phyloP scores from a whole-genome alignment of 2,113 vertebrate genomes.

The Cyanistes caeruleus region DNA sequence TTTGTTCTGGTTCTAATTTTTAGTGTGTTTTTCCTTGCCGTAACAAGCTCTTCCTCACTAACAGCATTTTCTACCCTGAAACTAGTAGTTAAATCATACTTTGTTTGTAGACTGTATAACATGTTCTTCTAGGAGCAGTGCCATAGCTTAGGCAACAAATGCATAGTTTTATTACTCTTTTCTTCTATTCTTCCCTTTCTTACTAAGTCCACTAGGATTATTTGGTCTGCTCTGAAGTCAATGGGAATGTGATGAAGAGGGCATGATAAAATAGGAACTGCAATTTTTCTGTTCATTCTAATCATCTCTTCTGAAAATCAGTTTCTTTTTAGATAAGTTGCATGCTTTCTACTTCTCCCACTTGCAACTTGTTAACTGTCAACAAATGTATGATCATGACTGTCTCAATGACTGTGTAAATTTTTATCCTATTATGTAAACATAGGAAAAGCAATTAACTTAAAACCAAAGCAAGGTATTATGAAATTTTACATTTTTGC shows the following conservation, averaged over 20 bases:
- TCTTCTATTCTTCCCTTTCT: background rate
- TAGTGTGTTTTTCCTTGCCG: background rate
- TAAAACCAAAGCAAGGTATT: background rate
- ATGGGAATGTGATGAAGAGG: background rate
- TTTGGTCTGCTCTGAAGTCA: background rate
- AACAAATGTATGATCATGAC: accelerated
- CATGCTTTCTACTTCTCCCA: background rate
- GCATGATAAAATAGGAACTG: background rate
- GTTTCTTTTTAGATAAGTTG: background rate
- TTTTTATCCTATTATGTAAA: background rate
- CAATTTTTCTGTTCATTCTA: background rate
- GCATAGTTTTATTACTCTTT: background rate
- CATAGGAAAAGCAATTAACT: background rate
- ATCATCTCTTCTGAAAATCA: background rate
- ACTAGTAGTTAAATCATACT: background rate
- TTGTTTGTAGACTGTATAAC: background rate
- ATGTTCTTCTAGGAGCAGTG: background rate
- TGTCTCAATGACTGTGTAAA: background rate
- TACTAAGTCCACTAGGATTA: background rate
- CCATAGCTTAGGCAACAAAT: background rate
- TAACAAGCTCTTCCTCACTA: background rate
- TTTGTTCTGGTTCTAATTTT: background rate
- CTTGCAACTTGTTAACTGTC: background rate
- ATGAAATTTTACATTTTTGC: background rate
- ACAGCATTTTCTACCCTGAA: background rate